These are phyloP conservation scores for Zelleria hepariella DNA, from an alignment of 2,888 invertebrate genomes.

Conservation along the genomic window DNA sequence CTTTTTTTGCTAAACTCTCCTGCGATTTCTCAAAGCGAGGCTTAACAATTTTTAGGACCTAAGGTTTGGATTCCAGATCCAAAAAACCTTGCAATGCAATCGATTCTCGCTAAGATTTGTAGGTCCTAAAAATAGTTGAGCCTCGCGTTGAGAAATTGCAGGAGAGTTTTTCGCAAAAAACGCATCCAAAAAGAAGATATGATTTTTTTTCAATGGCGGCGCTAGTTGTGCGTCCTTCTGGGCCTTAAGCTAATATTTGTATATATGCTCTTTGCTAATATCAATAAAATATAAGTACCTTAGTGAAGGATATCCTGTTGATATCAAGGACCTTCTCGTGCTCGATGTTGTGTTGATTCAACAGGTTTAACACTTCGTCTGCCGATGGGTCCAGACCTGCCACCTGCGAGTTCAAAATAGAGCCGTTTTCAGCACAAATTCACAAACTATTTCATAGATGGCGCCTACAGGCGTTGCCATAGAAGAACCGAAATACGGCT, in stretches of 20 bases:
- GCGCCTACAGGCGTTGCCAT: no score
- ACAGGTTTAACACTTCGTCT: slow-evolving; percentile 34
- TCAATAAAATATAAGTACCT: slow-evolving; percentile 26
- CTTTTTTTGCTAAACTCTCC: background rate
- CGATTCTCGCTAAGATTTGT: background rate
- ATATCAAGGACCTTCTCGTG: slow-evolving; percentile 47
- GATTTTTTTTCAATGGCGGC: no score
- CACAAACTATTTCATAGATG: no score
- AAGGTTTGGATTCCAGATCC: no score
- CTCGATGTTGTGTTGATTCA: slow-evolving; percentile 35
- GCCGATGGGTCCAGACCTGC: slow-evolving; percentile 37
- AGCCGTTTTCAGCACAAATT: background rate
- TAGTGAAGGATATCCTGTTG: slow-evolving; percentile 44
- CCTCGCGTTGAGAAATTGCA: no score
- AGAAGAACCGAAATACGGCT: no score
- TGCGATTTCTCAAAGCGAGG: background rate
- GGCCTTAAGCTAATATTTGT: no score
- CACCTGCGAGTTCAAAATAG: slow-evolving; percentile 25
- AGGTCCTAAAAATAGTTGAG: no score
- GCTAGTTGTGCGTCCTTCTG: no score
- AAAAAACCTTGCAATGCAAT: background rate
- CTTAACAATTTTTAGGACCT: no score
- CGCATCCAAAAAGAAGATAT: no score
- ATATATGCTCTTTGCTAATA: background rate
- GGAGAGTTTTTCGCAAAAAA: no score